These are phyloP conservation scores for Troides oblongomaculatus DNA, from an alignment of 2,888 invertebrate genomes.

Conservation along the genomic window DNA sequence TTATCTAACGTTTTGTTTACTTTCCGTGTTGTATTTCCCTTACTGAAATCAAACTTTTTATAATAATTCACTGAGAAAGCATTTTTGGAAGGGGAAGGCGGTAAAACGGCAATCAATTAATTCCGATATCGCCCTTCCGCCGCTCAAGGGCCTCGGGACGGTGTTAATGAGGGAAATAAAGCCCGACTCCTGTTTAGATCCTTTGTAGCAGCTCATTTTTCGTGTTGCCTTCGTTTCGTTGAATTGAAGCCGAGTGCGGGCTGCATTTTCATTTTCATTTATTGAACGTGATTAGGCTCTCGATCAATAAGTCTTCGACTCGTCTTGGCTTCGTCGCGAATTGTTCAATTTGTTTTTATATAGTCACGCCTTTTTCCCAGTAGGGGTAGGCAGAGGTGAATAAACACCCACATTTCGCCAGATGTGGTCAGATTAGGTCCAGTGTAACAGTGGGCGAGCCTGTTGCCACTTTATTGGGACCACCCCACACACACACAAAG, in stretches of 20 bases:
- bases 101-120: slow-evolving; percentile 25
- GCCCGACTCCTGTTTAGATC: slow-evolving; percentile 13
- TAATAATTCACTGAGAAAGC: slow-evolving; percentile 14
- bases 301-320: slow-evolving; percentile 21
- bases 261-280: slow-evolving; percentile 16
- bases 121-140: slow-evolving; percentile 16
- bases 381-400: no score
- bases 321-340: slow-evolving; percentile 9
- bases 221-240: slow-evolving; percentile 14
- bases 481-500: no score
- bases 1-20: no score
- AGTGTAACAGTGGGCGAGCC: no score
- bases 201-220: slow-evolving; percentile 22
- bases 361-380: no score
- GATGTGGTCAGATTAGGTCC: no score
- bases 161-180: slow-evolving; percentile 25
- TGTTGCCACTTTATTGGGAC: no score
- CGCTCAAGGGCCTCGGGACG: slow-evolving; percentile 9
- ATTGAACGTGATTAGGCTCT: slow-evolving; percentile 22
- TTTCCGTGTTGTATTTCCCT: background rate
- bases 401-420: no score
- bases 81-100: slow-evolving; percentile 3
- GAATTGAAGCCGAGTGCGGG: slow-evolving; percentile 18
- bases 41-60: background rate
- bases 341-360: background rate